Base-by-base conservation (phyloP, 1,140 invertebrate genomes). In the Trissolcus basalis region DNA sequence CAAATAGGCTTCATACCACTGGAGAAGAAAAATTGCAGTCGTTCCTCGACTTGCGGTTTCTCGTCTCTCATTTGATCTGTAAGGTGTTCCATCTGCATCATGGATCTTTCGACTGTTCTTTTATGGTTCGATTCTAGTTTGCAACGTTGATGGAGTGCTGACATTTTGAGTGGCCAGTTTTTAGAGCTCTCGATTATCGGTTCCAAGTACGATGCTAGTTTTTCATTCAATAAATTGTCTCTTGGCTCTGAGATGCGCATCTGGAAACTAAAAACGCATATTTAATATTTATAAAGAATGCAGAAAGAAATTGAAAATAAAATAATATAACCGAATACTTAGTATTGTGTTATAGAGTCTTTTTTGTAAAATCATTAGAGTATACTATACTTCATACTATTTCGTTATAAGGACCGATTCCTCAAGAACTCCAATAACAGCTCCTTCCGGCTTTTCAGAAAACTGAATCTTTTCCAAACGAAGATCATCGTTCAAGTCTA, bases 31-130 rank as follows among this genome's bases (percentile, higher is more conserved):
- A 87, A 81, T 67, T 89, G 83, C 11, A 91, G 81, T 74, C 92
- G 87, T 11, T 89, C 81, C 27, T 78, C 61, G 15, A 88, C 80
- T 45, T 83, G 65, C 10, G 90, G 89, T 35, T 87, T 83, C 44
- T 79, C 51, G 41, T 84, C 80, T 41, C 85, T 87, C 12, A 91
- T 85, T 74, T 90, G 87, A 44, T 93, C 92, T 10, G 96, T 90
- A 35, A 97, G 89, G 81, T 93, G 91, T 89, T 97, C 94, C 70
- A 94, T 90, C 88, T 99, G 97, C 82, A 92, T 91, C 91, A 98
- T 92, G 8, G 96, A 92, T 51, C 97, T 87, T 81, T 98, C 96
- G 9, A 97, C 91, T 0, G 94, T 94, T 65, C 96, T 90, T 39
- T 92, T 91, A 75, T 94, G 92, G 39, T 90, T 89, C 0, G 90